phyloP scores from a whole-genome alignment of 2,113 vertebrate genomes.

The Halcyon senegalensis region DNA sequence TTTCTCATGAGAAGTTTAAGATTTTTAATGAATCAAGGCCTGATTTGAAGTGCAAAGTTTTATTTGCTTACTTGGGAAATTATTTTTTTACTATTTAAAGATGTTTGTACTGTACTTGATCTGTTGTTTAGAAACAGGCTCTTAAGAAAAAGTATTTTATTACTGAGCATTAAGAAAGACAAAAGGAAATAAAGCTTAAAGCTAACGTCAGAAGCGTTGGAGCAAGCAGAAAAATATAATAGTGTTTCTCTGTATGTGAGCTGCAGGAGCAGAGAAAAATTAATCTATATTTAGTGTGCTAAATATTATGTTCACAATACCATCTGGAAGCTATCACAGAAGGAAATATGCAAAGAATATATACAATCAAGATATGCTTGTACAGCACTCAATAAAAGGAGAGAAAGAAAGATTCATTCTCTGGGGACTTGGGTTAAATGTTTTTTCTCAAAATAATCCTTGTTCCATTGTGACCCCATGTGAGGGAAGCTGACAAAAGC shows the following conservation, averaged over 20 bases:
- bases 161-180: constrained; percentile 54
- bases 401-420: neutral
- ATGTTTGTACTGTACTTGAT: constrained; percentile 77
- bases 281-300: constrained; percentile 48
- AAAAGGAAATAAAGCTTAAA: constrained; percentile 48
- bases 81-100: constrained; percentile 83
- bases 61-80: constrained; percentile 89
- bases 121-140: constrained; percentile 76
- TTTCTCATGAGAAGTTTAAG: constrained; percentile 86
- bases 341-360: constrained; percentile 43
- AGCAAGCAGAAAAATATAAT: constrained; percentile 37
- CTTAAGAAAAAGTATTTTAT: constrained; percentile 62
- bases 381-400: constrained; percentile 18
- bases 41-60: constrained; percentile 88
- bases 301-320: constrained; percentile 50
- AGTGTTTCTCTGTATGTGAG: constrained; percentile 25
- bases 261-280: constrained; percentile 10
- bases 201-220: constrained; percentile 18
- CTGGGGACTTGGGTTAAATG: constrained; percentile 14
- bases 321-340: constrained; percentile 49
- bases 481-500: constrained; percentile 25
- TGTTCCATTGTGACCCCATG: constrained; percentile 3
- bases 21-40: constrained; percentile 86
- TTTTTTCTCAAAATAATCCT: constrained; percentile 48
- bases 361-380: constrained; percentile 15